These are phyloP conservation scores for Daphoenositta chrysoptera DNA, from an alignment of 2,113 vertebrate species.

Conservation along the genomic window DNA sequence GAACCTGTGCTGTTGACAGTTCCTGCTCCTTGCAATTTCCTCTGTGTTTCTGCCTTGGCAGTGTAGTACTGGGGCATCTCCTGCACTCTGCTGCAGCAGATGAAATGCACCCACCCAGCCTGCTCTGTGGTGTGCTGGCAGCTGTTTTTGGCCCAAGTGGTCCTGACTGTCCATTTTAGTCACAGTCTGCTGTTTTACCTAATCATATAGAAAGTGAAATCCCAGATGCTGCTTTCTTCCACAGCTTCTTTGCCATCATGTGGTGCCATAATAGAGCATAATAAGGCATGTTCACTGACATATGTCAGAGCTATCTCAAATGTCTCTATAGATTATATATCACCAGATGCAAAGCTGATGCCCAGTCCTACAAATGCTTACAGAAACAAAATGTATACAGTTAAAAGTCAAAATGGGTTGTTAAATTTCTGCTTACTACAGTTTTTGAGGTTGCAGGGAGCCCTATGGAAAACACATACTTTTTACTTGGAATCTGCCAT, in stretches of 20 bases:
- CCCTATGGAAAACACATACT: not conserved
- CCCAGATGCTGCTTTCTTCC: not conserved
- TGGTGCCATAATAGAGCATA: not conserved
- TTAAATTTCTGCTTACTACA: not conserved
- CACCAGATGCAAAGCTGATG: not conserved
- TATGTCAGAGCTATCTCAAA: not conserved
- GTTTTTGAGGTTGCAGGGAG: not conserved
- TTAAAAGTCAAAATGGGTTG: not conserved
- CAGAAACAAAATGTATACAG: not conserved
- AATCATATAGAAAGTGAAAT: not conserved
- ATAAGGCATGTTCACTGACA: not conserved
- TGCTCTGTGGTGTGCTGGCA: not conserved
- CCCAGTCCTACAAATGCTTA: not conserved
- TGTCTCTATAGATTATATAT: not conserved
- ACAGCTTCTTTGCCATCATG: accelerated
- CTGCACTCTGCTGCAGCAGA: not conserved
- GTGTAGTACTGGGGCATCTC: not conserved
- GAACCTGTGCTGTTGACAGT: not conserved
- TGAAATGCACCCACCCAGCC: not conserved
- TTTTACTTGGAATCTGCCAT: not conserved
- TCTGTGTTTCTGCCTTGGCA: not conserved
- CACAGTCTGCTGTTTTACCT: not conserved
- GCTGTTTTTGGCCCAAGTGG: not conserved
- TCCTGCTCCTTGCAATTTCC: not conserved
- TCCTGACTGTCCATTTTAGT: not conserved